phyloP scores from a whole-genome alignment of 2,113 vertebrate species.

The Cyphomyrus plagiostoma region DNA sequence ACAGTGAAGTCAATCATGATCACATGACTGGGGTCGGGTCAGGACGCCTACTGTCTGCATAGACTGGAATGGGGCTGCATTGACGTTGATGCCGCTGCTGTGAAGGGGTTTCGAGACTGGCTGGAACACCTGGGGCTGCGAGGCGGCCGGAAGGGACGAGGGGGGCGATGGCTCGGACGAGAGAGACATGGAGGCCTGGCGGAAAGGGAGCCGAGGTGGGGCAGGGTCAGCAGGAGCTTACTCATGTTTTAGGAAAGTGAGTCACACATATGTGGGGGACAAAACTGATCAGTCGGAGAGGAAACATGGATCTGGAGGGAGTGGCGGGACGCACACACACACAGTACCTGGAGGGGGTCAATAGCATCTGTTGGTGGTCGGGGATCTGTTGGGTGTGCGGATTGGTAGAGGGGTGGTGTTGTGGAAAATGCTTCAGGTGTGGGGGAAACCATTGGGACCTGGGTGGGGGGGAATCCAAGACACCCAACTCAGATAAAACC shows the following conservation, averaged over 20 bases:
- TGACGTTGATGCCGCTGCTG: slow-evolving; percentile 95
- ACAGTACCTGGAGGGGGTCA: slow-evolving; percentile 80
- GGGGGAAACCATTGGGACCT: slow-evolving; percentile 81
- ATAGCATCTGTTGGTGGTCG: slow-evolving; percentile 75
- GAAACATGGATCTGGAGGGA: not conserved
- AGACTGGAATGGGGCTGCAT: slow-evolving; percentile 98
- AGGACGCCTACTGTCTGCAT: slow-evolving; percentile 82
- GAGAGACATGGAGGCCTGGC: slow-evolving; percentile 83
- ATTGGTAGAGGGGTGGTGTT: slow-evolving; percentile 79
- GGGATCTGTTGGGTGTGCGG: slow-evolving; percentile 78
- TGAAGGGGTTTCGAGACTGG: slow-evolving; percentile 85
- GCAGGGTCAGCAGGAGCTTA: not conserved
- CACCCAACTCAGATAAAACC: not conserved
- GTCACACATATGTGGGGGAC: not conserved
- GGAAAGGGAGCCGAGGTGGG: slow-evolving; percentile 12
- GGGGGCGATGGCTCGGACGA: slow-evolving; percentile 80
- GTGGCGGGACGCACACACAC: not conserved
- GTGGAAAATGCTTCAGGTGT: slow-evolving; percentile 73
- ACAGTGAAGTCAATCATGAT: not conserved
- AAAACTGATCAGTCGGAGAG: not conserved
- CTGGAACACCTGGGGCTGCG: slow-evolving; percentile 89
- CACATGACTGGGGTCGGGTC: not conserved
- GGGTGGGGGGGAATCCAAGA: not conserved
- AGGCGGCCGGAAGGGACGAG: slow-evolving; percentile 71
- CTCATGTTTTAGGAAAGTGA: not conserved